Evolutionary conservation across 2,888 invertebrate species (phyloP).

Genomic region (Phrixothrix hirtus): DNA sequence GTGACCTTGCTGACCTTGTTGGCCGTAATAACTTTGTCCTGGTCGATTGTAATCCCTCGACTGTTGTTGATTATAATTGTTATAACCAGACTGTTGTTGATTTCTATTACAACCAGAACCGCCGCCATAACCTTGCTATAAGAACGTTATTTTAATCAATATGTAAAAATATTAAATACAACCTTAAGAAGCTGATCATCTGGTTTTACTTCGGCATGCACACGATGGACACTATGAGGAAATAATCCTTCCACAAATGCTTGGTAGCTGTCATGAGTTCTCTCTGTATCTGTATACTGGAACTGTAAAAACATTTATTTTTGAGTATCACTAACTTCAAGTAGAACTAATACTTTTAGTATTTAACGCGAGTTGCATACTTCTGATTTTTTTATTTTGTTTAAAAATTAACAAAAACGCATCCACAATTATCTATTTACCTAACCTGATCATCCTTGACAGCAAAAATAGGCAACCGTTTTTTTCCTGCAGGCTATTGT

Average conservation of each 20-base stretch:
- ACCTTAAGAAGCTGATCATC: constrained; percentile 32
- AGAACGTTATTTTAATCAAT: no score
- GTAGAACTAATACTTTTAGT: background rate
- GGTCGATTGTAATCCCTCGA: constrained; percentile 3
- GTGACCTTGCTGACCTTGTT: background rate
- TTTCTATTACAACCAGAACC: background rate
- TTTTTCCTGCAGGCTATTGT: no score
- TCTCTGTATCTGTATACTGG: constrained; percentile 62
- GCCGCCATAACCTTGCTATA: constrained; percentile 1
- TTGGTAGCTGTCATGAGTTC: constrained; percentile 64
- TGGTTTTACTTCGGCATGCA: constrained; percentile 50
- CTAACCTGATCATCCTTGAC: no score
- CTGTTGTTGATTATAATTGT: constrained; percentile 5
- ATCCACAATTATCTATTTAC: no score
- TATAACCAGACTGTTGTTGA: background rate
- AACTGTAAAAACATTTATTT: no score
- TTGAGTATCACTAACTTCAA: no score
- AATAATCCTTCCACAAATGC: constrained; percentile 72
- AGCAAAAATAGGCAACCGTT: no score
- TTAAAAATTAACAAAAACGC: no score
- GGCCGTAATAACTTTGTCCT: constrained; percentile 6
- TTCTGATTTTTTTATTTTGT: no score
- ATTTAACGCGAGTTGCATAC: no score
- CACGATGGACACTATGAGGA: constrained; percentile 57
- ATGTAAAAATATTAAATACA: no score